Percentiles rank a stretch among this genome's conserved stretches.
These are phyloP conservation scores for Halcyon senegalensis DNA, from an alignment of 2,113 vertebrate species.

Conservation along the genomic window DNA sequence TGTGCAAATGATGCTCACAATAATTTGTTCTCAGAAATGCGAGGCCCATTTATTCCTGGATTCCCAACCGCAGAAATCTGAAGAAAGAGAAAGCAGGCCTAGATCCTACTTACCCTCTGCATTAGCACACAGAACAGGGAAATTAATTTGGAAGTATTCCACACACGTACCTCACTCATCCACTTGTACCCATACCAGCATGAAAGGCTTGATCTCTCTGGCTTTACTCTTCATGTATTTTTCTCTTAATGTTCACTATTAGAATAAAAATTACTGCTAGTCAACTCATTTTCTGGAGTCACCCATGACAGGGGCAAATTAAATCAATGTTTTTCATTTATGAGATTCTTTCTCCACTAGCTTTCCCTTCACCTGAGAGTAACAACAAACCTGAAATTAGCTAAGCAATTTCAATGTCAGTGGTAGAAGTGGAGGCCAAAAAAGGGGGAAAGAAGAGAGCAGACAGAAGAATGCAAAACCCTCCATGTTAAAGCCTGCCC, in stretches of 20 bases:
- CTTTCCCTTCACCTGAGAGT: not conserved
- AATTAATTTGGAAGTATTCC: not conserved
- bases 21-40: not conserved
- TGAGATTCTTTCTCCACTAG: not conserved
- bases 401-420: not conserved
- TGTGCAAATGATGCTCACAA: not conserved
- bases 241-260: not conserved
- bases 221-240: not conserved
- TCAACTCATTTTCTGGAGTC: not conserved
- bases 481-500: not conserved
- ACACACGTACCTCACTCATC: not conserved
- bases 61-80: not conserved
- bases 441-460: not conserved
- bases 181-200: not conserved
- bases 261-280: not conserved
- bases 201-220: not conserved
- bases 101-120: not conserved
- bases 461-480: not conserved
- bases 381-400: not conserved
- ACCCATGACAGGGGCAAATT: not conserved
- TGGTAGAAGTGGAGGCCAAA: not conserved
- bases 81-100: not conserved
- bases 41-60: not conserved
- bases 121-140: not conserved
- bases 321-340: not conserved